Evolutionary conservation across 1,140 invertebrate genomes (phyloP).

Genomic region (Venturia canescens): DNA sequence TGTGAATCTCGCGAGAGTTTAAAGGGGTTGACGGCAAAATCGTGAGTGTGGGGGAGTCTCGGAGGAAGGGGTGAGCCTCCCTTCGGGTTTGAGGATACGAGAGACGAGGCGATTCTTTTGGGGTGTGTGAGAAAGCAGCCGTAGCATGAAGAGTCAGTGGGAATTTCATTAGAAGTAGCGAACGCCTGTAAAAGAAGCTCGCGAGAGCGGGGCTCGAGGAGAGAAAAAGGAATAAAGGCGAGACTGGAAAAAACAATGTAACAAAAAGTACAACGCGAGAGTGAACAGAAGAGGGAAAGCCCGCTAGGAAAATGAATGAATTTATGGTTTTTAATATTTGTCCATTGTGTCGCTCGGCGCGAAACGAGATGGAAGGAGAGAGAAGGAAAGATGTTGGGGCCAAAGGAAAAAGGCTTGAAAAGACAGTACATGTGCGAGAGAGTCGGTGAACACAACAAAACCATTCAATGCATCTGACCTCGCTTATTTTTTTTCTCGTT

Average conservation of each 20-base stretch:
- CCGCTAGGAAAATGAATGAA: slow-evolving; percentile 56
- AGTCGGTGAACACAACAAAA: neutral
- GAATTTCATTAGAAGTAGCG: slow-evolving; percentile 63
- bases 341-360: slow-evolving; percentile 54
- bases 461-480: neutral
- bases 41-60: neutral
- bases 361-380: slow-evolving; percentile 32
- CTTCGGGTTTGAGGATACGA: slow-evolving; percentile 10
- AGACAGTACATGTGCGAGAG: neutral
- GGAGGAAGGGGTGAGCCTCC: neutral
- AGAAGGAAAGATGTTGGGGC: slow-evolving; percentile 43
- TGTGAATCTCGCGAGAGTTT: slow-evolving; percentile 9
- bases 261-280: neutral
- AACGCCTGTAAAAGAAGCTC: slow-evolving; percentile 28
- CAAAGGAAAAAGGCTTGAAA: neutral
- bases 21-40: slow-evolving; percentile 31
- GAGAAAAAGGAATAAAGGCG: slow-evolving; percentile 3
- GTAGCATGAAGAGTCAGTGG: slow-evolving; percentile 41
- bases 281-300: neutral
- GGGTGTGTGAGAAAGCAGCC: slow-evolving; percentile 14
- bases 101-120: slow-evolving; percentile 10
- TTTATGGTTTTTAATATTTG: slow-evolving; percentile 68
- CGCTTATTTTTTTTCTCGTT: slow-evolving; percentile 25
- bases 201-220: neutral
- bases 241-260: neutral